Base-by-base conservation (phyloP, 1,140 invertebrate genomes). In the Meloidogyne floridensis region DNA sequence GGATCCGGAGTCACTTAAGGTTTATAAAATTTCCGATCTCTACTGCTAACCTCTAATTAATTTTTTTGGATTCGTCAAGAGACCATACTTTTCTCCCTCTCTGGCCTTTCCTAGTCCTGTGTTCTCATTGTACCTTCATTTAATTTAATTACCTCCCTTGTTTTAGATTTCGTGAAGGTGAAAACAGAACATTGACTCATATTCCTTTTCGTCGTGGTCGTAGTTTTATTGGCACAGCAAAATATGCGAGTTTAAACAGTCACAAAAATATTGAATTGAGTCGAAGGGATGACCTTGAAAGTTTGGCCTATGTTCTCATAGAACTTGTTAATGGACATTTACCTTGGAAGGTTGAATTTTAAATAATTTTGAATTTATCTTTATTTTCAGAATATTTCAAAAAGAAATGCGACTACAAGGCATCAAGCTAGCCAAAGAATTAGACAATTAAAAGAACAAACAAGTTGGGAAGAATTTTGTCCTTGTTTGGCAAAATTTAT, bases 181-280 rank as follows among this genome's bases (percentile, higher is more conserved):
- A 85, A 18, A 77, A 86, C 43, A 81, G 85, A 59, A 74, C 47
- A 20, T 76, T 86, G 1, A 80, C 80, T 15, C 86, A 86, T 75
- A 86, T 86, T 69, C 85, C 85, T 20, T 86, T 87, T 53, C 80
- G 86, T 32, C 80, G 77, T 11, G 80, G 81, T 4, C 53, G 88
- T 54, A 87, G 75, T 59, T 87, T 90, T 32, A 87, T 90, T 56
- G 86, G 86, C 3, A 87, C 87, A 42, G 85, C 87, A 6, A 88
- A 87, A 76, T 87, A 87, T 72, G 85, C 84, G n/a, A 84, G 80
- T 15, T 43, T 87, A 9, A 87, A 88, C 47, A 86, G 79, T 32
- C 87, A 86, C 32, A 86, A 81, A 71, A 84, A 79, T 54, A 82
- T 81, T 76, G 87, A 88, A 82, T 91, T 92, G 77, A 92, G 84